Conservation (phyloP, 2,797 vertebrate species). For the Myoxocephalus aenaeus region DNA sequence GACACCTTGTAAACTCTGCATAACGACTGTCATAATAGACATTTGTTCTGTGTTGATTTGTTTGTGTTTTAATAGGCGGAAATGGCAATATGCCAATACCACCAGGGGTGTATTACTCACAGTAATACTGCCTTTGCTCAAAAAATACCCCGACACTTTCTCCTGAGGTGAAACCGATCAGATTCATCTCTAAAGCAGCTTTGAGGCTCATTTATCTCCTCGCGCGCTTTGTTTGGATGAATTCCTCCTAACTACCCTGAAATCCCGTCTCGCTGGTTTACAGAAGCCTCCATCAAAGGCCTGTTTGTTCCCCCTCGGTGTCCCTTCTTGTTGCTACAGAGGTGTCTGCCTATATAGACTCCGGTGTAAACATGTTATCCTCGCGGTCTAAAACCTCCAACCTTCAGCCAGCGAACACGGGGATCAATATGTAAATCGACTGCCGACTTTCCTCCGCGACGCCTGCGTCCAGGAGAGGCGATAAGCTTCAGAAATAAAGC, state of each 20-base stretch:
- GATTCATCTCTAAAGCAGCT: not conserved
- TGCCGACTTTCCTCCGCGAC: slow-evolving; percentile 46
- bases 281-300: slow-evolving; percentile 44
- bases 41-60: not conserved
- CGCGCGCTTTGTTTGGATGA: slow-evolving; percentile 20
- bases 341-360: slow-evolving; percentile 13
- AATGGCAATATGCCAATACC: too few relatives aligned
- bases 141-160: not conserved
- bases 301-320: slow-evolving; percentile 37
- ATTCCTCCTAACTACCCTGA: slow-evolving; percentile 43
- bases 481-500: slow-evolving; percentile 67
- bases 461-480: slow-evolving; percentile 66
- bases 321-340: not conserved
- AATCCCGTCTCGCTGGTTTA: slow-evolving; percentile 53
- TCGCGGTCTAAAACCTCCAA: slow-evolving; percentile 35
- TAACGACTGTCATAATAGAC: not conserved
- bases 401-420: slow-evolving; percentile 62
- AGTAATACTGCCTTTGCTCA: not conserved
- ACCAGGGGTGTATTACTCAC: not conserved
- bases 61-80: too few relatives aligned
- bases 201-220: slow-evolving; percentile 25
- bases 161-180: slow-evolving; percentile 25
- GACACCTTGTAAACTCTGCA: not conserved
- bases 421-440: slow-evolving; percentile 77
- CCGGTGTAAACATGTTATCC: slow-evolving; percentile 63